These are phyloP conservation scores for Falco rusticolus DNA, from an alignment of 2,797 vertebrate species.

Conservation along the genomic window DNA sequence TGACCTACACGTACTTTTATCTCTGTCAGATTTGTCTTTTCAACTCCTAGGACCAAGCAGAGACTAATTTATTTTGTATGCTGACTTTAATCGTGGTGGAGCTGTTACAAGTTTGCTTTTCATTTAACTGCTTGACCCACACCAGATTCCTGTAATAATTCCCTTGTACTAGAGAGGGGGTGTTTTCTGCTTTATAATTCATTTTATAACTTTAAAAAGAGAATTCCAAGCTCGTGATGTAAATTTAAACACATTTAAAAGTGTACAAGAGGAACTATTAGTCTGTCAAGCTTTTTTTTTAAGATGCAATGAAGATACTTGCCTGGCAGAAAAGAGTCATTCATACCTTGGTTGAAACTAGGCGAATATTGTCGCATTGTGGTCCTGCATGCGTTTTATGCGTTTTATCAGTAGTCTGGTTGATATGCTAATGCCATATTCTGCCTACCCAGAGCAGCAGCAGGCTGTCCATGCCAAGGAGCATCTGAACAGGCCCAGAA, in stretches of 20 bases:
- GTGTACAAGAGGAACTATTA: background rate
- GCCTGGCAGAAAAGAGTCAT: background rate
- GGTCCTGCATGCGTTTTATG: background rate
- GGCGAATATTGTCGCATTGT: background rate
- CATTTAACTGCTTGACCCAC: background rate
- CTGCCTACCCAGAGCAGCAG: background rate
- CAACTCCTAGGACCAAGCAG: background rate
- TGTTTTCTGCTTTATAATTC: background rate
- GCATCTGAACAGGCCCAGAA: background rate
- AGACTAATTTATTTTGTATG: background rate
- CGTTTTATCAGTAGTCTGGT: background rate
- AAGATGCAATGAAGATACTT: background rate
- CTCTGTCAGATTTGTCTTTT: background rate
- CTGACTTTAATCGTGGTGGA: background rate
- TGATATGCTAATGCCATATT: background rate
- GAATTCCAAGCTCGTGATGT: background rate
- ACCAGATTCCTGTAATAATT: background rate
- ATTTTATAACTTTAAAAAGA: background rate
- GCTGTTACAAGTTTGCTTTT: background rate
- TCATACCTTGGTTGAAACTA: background rate
- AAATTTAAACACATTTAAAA: background rate
- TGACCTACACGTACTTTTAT: background rate
- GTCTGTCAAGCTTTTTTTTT: background rate
- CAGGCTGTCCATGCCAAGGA: background rate
- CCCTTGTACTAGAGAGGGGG: background rate